These are phyloP conservation scores for Megaleporinus macrocephalus DNA, from an alignment of 2,113 vertebrate genomes.

Conservation along the genomic window DNA sequence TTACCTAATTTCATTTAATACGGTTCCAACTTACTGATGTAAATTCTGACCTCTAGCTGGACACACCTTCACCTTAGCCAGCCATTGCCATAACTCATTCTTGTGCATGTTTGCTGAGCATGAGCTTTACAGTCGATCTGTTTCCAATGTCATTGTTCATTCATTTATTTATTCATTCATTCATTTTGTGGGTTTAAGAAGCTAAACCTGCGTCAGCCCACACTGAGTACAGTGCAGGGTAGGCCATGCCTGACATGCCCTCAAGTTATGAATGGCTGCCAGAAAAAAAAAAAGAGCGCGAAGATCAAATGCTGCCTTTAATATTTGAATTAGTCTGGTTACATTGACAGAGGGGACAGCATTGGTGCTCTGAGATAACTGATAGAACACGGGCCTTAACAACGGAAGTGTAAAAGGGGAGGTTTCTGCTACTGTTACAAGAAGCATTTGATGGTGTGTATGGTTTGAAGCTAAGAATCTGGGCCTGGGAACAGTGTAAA, in stretches of 20 bases:
- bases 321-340: slow-evolving; percentile 6
- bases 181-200: background rate
- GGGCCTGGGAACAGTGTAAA: background rate
- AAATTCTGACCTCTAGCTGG: background rate
- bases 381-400: background rate
- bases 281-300: background rate
- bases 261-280: background rate
- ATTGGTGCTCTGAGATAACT: background rate
- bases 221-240: background rate
- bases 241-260: slow-evolving; percentile 24
- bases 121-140: background rate
- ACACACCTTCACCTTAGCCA: background rate
- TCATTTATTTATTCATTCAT: too few species aligned
- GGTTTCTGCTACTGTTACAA: background rate
- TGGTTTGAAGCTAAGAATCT: background rate
- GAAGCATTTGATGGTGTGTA: background rate
- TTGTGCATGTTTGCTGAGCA: background rate
- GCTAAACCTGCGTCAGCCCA: background rate
- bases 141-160: background rate
- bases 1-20: background rate
- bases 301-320: slow-evolving; percentile 30
- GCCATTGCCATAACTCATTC: background rate
- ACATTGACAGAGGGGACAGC: slow-evolving; percentile 3
- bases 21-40: background rate
- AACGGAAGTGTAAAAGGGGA: background rate